A percentile compares a stretch with the other conserved stretches of the same genome.
Conservation (phyloP, 2,888 invertebrate species). For the Drosophila mayaguana region DNA sequence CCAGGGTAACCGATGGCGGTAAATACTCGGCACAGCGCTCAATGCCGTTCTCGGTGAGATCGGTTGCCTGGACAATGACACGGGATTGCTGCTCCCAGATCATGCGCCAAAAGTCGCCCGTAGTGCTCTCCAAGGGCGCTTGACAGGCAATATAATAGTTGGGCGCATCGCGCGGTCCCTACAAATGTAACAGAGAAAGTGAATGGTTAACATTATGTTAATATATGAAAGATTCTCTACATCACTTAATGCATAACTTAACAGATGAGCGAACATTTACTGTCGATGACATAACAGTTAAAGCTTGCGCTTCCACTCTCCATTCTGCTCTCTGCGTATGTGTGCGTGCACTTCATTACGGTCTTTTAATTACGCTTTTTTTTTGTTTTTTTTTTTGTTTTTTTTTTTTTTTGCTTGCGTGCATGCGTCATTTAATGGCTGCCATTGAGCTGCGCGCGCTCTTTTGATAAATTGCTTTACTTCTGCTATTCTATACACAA, state of each 20-base stretch:
- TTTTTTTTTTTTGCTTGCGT: slow-evolving; percentile 4
- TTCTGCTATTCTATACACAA: slow-evolving; percentile 7
- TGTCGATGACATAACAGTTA: slow-evolving; percentile 60
- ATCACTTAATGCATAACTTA: neutral
- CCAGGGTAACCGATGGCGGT: slow-evolving; percentile 95
- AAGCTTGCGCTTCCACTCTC: slow-evolving; percentile 25
- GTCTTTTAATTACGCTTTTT: slow-evolving; percentile 10
- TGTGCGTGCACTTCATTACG: neutral
- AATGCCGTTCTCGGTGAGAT: slow-evolving; percentile 94
- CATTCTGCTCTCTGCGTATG: neutral
- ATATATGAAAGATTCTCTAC: neutral
- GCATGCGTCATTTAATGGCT: slow-evolving; percentile 46
- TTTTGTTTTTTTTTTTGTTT: neutral
- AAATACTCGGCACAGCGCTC: slow-evolving; percentile 96
- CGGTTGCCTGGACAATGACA: slow-evolving; percentile 95
- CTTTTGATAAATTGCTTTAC: slow-evolving; percentile 44
- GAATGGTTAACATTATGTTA: neutral
- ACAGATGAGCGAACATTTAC: neutral
- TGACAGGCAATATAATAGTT: slow-evolving; percentile 97
- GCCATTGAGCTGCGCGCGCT: slow-evolving; percentile 43
- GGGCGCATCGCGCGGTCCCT: slow-evolving; percentile 94
- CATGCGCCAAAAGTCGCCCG: slow-evolving; percentile 97
- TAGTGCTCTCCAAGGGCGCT: slow-evolving; percentile 93
- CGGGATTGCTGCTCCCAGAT: slow-evolving; percentile 97
- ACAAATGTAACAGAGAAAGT: neutral